These are phyloP conservation scores for Lithodes maja DNA, from an alignment of 2,888 invertebrate species.

Conservation along the genomic window DNA sequence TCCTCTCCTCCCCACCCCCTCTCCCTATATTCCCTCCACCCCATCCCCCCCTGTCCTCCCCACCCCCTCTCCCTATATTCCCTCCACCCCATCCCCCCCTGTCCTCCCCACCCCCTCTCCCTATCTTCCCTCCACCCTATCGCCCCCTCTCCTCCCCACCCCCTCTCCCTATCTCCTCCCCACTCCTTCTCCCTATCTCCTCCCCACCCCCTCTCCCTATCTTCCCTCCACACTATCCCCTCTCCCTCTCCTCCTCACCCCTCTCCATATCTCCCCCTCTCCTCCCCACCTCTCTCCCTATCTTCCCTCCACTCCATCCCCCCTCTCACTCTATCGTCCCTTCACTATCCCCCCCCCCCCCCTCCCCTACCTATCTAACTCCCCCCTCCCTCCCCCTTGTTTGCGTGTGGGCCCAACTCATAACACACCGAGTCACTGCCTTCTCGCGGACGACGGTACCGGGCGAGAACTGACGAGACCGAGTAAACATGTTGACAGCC, in stretches of 20 bases:
- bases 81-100: neutral
- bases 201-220: neutral
- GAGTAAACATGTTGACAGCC: no score
- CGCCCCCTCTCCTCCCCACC: neutral
- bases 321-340: neutral
- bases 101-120: no score
- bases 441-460: no score
- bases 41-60: neutral
- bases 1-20: neutral
- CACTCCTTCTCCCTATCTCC: neutral
- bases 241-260: neutral
- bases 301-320: neutral
- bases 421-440: no score
- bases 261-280: neutral
- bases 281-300: neutral
- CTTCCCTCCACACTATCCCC: neutral
- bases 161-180: neutral
- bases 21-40: neutral
- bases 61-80: neutral
- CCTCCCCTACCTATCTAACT: no score
- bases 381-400: neutral
- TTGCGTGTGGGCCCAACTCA: no score
- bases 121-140: neutral
- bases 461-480: no score
- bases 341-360: neutral